These are phyloP conservation scores for Brenthis ino DNA, from an alignment of 2,888 invertebrate genomes.

Conservation along the genomic window DNA sequence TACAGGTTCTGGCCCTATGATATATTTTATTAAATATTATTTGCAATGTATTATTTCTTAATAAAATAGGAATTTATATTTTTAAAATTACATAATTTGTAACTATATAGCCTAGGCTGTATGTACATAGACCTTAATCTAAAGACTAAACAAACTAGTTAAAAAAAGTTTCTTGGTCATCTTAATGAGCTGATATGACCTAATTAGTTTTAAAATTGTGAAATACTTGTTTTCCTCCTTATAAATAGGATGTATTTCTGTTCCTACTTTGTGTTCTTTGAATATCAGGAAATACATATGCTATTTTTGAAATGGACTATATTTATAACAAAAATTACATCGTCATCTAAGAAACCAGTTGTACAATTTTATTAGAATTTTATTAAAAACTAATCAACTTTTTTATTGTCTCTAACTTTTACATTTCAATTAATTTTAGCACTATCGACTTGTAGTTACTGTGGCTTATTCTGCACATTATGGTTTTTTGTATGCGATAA, in stretches of 20 bases:
- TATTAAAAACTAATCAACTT: constrained; percentile 17
- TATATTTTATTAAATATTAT: too few species aligned
- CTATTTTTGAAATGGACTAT: neutral
- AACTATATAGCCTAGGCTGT: neutral
- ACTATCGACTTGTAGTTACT: constrained; percentile 23
- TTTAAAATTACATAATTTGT: neutral
- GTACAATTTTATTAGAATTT: neutral
- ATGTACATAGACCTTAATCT: neutral
- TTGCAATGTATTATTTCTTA: too few species aligned
- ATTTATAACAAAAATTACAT: neutral
- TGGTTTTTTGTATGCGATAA: constrained; percentile 17
- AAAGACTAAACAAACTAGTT: neutral
- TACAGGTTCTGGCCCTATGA: too few species aligned
- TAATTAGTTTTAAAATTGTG: too few species aligned
- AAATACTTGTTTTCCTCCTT: too few species aligned
- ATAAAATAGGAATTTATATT: neutral
- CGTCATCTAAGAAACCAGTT: neutral
- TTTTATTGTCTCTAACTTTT: constrained; percentile 29
- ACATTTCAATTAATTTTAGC: constrained; percentile 35
- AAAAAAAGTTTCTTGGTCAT: too few species aligned
- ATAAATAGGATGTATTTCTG: too few species aligned
- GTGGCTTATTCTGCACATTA: constrained; percentile 27
- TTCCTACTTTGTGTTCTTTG: too few species aligned
- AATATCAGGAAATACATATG: too few species aligned
- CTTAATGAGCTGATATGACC: too few species aligned